Evolutionary conservation across 2,113 vertebrate species (phyloP), one percentile per base, ranked within the genome.

Genomic region (Cavia porcellus): DNA sequence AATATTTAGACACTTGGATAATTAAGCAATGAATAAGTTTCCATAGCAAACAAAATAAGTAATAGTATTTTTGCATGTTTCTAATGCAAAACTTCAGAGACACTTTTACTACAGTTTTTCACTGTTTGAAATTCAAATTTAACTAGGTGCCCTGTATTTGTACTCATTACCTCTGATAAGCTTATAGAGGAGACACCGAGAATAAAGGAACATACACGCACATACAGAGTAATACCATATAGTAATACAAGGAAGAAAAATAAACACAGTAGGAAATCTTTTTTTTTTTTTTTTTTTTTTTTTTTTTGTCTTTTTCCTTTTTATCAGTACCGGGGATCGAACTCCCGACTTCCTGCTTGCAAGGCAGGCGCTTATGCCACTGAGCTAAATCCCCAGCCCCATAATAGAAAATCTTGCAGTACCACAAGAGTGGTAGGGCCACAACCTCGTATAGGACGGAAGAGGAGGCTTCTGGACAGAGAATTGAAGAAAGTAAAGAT

Each of bases 41-140:
- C 75, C 61, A 32, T 45, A 45, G 4, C 24, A 57, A 50, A 24
- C 59, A 77, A 87, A 32, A 32, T 25, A 87, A 30, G 35, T 66
- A 42, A 64, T 45, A 95, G 47, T 83, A 52, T 68, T 96, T 83
- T 74, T 55, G 11, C 32, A 25, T 84, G 45, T 7, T 0, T 90
- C 28, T 47, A 2, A 35, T 86, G 9, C 4, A 82, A 47, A 70
- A 75, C 70, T 91, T 92, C 72, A 42, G 28, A 45, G 30, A 88
- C 19, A 85, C 12, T 62, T 62, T 68, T 14, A 90, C 3, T 55
- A n/a, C 82, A 57, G 32, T 19, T 55, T 81, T 66, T 88, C 25
- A 5, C 47, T 42, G 86, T 89, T 22, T 89, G 47, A 95, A 97
- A 85, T 90, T 87, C 57, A 96, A 81, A 74, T 79, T 82, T 91